Conservation (phyloP, 2,888 invertebrate genomes). For the Megamerina dolium region DNA sequence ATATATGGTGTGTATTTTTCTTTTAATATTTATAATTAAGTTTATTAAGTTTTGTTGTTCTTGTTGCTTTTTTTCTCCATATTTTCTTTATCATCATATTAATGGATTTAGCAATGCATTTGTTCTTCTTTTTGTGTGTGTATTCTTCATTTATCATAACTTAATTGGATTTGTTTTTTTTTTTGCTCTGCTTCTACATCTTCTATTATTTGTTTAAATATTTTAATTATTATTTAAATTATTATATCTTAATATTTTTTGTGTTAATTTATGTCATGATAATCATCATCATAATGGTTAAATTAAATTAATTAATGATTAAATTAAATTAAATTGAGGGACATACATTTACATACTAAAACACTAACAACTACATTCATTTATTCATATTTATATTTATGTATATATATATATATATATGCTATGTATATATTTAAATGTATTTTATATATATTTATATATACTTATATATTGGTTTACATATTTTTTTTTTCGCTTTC, state of each 20-base stretch:
- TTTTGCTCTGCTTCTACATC: slow-evolving; percentile 2
- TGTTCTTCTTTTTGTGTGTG: neutral
- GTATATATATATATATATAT: slow-evolving; percentile 5
- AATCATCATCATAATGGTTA: slow-evolving; percentile 27
- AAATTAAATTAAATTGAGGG: slow-evolving; percentile 34
- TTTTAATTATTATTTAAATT: slow-evolving; percentile 5
- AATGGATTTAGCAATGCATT: no score
- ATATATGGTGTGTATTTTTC: slow-evolving; percentile 4
- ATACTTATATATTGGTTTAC: slow-evolving; percentile 2
- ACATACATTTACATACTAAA: slow-evolving; percentile 42
- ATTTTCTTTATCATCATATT: neutral
- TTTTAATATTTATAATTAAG: slow-evolving; percentile 24
- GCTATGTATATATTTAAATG: neutral
- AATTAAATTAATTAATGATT: slow-evolving; percentile 34
- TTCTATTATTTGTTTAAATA: slow-evolving; percentile 8
- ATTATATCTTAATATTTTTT: slow-evolving; percentile 9
- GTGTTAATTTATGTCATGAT: slow-evolving; percentile 10
- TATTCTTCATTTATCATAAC: slow-evolving; percentile 7
- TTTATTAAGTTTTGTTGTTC: slow-evolving; percentile 18
- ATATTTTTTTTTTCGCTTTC: neutral
- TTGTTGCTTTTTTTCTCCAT: slow-evolving; percentile 4
- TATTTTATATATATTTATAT: neutral
- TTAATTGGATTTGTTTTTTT: slow-evolving; percentile 9
- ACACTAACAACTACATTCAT: slow-evolving; percentile 38
- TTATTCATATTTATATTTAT: slow-evolving; percentile 4